A percentile compares a stretch with the other conserved stretches of the same genome.
These are phyloP conservation scores for Agrotis clavis DNA, from an alignment of 2,888 invertebrate species.

Conservation along the genomic window DNA sequence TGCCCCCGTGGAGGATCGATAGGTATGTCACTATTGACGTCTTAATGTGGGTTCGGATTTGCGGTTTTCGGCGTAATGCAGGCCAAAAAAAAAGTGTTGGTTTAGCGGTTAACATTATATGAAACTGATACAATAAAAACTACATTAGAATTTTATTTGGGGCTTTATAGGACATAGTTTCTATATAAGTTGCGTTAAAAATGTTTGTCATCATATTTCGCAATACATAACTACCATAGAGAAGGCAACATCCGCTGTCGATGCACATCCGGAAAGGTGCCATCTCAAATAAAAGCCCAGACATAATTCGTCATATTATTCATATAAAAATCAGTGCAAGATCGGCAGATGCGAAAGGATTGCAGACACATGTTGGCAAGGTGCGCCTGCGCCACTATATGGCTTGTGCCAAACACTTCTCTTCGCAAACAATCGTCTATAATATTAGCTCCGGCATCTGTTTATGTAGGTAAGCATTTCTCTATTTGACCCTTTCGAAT, in stretches of 20 bases:
- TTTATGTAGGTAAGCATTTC: slow-evolving; percentile 68
- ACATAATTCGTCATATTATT: slow-evolving; percentile 91
- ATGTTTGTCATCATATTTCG: slow-evolving; percentile 66
- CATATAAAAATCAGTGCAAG: slow-evolving; percentile 89
- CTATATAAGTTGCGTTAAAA: slow-evolving; percentile 44
- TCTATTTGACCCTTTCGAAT: slow-evolving; percentile 60
- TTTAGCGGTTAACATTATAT: slow-evolving; percentile 16
- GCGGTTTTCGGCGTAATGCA: slow-evolving; percentile 56
- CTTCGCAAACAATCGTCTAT: slow-evolving; percentile 77
- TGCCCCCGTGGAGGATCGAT: slow-evolving; percentile 86
- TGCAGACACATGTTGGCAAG: slow-evolving; percentile 89
- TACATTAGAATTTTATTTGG: not conserved
- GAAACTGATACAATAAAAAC: not conserved
- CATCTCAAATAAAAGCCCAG: slow-evolving; percentile 84
- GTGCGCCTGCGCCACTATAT: slow-evolving; percentile 82
- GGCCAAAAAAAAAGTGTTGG: slow-evolving; percentile 37
- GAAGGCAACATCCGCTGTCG: slow-evolving; percentile 85
- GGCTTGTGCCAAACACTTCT: slow-evolving; percentile 88
- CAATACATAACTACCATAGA: slow-evolving; percentile 72
- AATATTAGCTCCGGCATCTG: slow-evolving; percentile 81
- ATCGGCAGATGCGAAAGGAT: slow-evolving; percentile 88
- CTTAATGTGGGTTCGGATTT: slow-evolving; percentile 66
- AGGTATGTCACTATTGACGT: slow-evolving; percentile 71
- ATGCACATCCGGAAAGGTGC: slow-evolving; percentile 90
- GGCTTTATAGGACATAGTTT: not conserved